phyloP scores from a whole-genome alignment of 2,888 invertebrate genomes.

The Volucella inflata region DNA sequence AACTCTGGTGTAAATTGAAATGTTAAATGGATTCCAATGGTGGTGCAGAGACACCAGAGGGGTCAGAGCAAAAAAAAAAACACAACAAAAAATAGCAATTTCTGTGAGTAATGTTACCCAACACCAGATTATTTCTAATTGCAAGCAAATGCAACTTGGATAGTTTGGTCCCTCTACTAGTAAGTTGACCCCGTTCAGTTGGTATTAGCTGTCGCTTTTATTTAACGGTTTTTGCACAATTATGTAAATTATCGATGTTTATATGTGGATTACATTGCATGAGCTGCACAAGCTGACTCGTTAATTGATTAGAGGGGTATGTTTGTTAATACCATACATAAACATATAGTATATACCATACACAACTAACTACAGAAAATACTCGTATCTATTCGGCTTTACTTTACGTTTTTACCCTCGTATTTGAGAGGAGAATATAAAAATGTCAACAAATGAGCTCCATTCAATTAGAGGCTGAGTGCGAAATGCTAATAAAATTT shows the following conservation, averaged over 20 bases:
- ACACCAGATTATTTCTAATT: constrained; percentile 60
- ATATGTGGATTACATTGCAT: constrained; percentile 68
- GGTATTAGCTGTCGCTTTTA: not conserved
- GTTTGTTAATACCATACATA: constrained; percentile 49
- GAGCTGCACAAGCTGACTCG: constrained; percentile 45
- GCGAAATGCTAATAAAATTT: constrained; percentile 75
- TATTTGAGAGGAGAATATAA: constrained; percentile 24
- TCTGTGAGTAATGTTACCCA: constrained; percentile 43
- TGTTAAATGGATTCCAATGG: constrained; percentile 73
- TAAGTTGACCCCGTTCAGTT: not conserved
- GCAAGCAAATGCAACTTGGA: constrained; percentile 39
- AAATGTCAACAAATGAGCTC: constrained; percentile 73
- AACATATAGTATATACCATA: constrained; percentile 35
- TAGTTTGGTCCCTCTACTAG: constrained; percentile 1
- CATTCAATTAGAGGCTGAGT: constrained; percentile 73
- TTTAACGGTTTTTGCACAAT: constrained; percentile 49
- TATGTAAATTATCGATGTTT: constrained; percentile 71
- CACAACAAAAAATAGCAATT: not conserved
- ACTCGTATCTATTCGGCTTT: not conserved
- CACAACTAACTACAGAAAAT: not conserved
- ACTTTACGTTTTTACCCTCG: not conserved
- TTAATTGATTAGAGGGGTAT: constrained; percentile 71
- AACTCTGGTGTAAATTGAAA: constrained; percentile 70
- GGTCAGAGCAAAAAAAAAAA: not conserved
- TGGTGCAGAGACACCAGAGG: not conserved